phyloP scores from a whole-genome alignment of 2,888 invertebrate genomes.

The Zele albiditarsus region DNA sequence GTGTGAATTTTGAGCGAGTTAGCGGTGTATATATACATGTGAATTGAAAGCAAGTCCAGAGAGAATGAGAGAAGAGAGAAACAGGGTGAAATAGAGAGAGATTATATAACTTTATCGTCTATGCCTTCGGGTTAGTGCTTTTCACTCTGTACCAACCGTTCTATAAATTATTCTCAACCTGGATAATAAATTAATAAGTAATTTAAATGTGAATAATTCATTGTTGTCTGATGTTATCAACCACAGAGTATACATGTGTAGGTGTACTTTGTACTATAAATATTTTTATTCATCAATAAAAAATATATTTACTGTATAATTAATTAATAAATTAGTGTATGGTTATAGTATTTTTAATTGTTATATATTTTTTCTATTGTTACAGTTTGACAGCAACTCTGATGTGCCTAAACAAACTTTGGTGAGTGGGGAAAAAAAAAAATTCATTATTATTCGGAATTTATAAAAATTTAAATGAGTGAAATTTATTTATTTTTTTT shows the following conservation, averaged over 20 bases:
- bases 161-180: constrained; percentile 19
- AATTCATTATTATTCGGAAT: neutral
- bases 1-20: constrained; percentile 27
- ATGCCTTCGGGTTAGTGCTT: constrained; percentile 20
- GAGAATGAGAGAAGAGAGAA: neutral
- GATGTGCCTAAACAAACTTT: constrained; percentile 23
- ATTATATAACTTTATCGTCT: constrained; percentile 27
- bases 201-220: constrained; percentile 10
- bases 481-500: too few relatives aligned
- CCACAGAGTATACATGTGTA: neutral
- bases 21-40: neutral
- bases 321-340: neutral
- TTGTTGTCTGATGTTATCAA: constrained; percentile 6
- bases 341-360: neutral
- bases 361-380: constrained; percentile 37
- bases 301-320: neutral
- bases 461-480: too few relatives aligned
- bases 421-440: constrained; percentile 37
- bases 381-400: constrained; percentile 38
- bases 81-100: neutral
- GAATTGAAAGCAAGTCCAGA: constrained; percentile 25
- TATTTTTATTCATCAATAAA: neutral
- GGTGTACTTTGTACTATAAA: neutral
- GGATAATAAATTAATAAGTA: neutral
- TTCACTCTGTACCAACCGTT: constrained; percentile 1